Evolutionary conservation across 2,888 invertebrate species (phyloP).

Genomic region (Leptopterna dolabrata): DNA sequence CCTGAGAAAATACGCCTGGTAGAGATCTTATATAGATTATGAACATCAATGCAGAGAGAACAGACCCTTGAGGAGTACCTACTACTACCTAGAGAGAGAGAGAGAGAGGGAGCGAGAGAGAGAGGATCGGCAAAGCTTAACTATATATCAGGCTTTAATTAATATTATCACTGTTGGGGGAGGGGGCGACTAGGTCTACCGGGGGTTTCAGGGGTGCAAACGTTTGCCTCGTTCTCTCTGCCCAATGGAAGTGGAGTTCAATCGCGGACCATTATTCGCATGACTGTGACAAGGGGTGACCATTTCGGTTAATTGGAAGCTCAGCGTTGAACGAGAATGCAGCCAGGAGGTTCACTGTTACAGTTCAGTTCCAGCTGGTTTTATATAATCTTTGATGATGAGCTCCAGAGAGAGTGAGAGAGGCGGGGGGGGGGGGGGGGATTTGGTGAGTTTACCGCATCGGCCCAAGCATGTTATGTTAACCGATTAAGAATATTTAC

Average conservation of each 20-base stretch:
- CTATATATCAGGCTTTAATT: constrained; percentile 41
- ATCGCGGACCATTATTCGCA: constrained; percentile 6
- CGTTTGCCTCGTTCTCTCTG: not conserved
- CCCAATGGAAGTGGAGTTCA: constrained; percentile 9
- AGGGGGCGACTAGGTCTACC: not conserved
- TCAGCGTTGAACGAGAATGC: not conserved
- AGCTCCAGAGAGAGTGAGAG: not conserved
- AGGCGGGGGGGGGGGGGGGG: too few species aligned
- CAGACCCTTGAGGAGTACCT: too few species aligned
- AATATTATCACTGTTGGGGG: constrained; percentile 19
- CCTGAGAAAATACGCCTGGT: not conserved
- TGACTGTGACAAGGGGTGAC: constrained; percentile 13
- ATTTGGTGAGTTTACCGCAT: too few species aligned
- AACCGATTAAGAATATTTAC: too few species aligned
- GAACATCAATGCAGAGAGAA: too few species aligned
- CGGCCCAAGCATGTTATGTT: too few species aligned
- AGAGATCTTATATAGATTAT: not conserved
- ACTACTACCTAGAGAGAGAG: too few species aligned
- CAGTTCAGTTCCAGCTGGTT: not conserved
- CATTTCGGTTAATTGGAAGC: constrained; percentile 17
- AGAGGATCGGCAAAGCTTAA: not conserved
- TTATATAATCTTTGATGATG: not conserved
- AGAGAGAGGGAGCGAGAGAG: too few species aligned
- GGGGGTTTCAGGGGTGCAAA: not conserved
- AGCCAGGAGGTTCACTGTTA: not conserved